Conservation (phyloP, 2,797 vertebrate species). For the Sebastes iracundus region DNA sequence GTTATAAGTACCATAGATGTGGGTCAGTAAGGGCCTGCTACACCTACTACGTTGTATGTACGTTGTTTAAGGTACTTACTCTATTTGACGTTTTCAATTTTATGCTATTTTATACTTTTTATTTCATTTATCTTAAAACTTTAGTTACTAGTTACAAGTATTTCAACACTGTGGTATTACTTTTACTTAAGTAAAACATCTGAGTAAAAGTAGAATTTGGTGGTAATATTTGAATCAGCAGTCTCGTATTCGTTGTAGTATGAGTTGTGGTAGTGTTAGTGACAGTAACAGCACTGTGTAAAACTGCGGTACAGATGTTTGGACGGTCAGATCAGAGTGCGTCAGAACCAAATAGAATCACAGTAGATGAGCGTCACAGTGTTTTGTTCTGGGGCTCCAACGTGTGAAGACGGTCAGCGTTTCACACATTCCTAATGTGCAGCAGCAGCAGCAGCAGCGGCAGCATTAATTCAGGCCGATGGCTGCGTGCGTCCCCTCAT, state of each 20-base stretch:
- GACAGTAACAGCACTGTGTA: background rate
- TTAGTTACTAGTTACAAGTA: background rate
- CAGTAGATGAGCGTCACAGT: slow-evolving; percentile 10
- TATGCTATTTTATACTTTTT: background rate
- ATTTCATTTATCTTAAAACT: background rate
- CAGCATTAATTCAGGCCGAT: slow-evolving; percentile 33
- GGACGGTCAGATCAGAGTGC: background rate
- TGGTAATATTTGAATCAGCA: background rate
- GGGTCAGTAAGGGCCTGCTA: too few relatives aligned
- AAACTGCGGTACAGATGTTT: background rate
- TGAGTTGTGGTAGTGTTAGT: background rate
- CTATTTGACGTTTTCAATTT: background rate
- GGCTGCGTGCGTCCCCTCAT: slow-evolving; percentile 46
- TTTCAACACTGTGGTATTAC: background rate
- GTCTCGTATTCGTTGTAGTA: background rate
- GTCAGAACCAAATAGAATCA: slow-evolving; percentile 18
- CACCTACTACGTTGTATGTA: too few relatives aligned
- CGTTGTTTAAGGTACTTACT: too few relatives aligned
- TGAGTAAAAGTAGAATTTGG: background rate
- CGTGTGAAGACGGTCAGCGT: slow-evolving; percentile 34
- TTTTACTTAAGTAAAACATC: background rate
- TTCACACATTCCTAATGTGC: slow-evolving; percentile 59
- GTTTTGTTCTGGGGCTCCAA: slow-evolving; percentile 43
- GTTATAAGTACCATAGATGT: too few relatives aligned
- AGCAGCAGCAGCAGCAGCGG: too few relatives aligned